Evolutionary conservation across 2,888 invertebrate genomes (phyloP).

Genomic region (Folsomia candida): DNA sequence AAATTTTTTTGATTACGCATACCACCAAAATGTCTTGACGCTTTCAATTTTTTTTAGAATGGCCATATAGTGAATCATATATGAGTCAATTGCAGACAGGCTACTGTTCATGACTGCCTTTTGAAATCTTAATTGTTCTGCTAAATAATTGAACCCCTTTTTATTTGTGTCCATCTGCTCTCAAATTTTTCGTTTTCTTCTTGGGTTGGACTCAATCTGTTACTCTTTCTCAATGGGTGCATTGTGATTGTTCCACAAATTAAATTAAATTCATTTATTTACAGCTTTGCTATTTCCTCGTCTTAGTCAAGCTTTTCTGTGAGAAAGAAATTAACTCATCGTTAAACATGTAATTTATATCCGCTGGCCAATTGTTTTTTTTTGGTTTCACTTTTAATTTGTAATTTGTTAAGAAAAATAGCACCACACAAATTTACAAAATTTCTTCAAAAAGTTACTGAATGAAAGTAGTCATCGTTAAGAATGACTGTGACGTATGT

Average conservation of each 20-base stretch:
- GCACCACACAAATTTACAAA: neutral
- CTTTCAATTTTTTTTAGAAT: neutral
- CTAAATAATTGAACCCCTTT: neutral
- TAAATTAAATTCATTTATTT: constrained; percentile 1
- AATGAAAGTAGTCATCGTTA: too few relatives aligned
- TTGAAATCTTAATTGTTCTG: neutral
- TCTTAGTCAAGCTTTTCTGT: neutral
- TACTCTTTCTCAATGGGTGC: neutral
- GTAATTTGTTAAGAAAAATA: too few relatives aligned
- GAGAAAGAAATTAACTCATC: too few relatives aligned
- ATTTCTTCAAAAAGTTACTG: neutral
- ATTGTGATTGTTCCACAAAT: neutral
- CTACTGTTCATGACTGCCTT: neutral
- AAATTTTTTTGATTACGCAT: too few relatives aligned
- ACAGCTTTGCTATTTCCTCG: neutral
- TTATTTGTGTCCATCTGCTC: constrained; percentile 7
- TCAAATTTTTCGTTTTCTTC: neutral
- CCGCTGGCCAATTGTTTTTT: neutral
- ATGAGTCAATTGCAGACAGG: neutral
- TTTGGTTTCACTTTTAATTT: neutral
- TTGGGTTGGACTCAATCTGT: neutral
- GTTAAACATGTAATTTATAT: neutral
- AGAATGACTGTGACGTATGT: too few relatives aligned
- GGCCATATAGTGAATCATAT: too few relatives aligned
- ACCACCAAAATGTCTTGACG: neutral